Percentiles rank a stretch among this genome's conserved stretches.
Conservation (phyloP, 2,113 vertebrate genomes). For the Dasyornis broadbenti region DNA sequence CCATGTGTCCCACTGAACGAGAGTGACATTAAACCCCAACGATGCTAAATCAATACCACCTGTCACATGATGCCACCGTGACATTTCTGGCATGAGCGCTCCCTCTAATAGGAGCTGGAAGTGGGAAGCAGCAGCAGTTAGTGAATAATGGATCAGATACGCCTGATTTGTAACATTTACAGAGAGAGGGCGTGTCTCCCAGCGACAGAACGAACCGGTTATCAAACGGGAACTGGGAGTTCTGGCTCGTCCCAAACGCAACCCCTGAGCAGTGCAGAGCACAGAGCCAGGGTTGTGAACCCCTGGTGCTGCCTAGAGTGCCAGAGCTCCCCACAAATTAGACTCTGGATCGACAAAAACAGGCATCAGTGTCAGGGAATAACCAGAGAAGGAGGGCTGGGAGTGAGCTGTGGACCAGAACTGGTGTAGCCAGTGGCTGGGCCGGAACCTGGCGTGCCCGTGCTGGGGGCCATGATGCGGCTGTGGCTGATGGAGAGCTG, state of each 20-base stretch:
- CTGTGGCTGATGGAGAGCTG: not conserved
- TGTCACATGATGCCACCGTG: conserved; percentile 7
- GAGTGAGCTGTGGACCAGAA: not conserved
- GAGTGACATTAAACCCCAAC: not conserved
- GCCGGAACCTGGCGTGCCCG: fast-evolving
- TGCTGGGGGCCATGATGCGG: not conserved
- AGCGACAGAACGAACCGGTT: conserved; percentile 8
- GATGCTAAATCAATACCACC: not conserved
- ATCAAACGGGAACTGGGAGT: not conserved
- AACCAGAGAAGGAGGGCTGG: not conserved
- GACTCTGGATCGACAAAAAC: not conserved
- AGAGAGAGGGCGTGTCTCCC: not conserved
- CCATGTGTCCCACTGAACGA: not conserved
- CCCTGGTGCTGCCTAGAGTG: not conserved
- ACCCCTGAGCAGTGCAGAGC: fast-evolving
- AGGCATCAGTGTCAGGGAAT: not conserved
- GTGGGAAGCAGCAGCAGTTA: conserved; percentile 31
- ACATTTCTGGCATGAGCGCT: not conserved
- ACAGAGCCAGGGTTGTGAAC: fast-evolving
- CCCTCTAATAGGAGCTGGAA: not conserved
- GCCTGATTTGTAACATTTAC: conserved; percentile 2
- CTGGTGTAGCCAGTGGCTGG: not conserved
- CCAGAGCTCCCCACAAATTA: not conserved
- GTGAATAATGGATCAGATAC: conserved; percentile 46
- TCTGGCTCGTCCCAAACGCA: not conserved